Evolutionary conservation across 2,888 invertebrate genomes (phyloP), one percentile per base, ranked within the genome.

Genomic region (Eretmocerus hayati): DNA sequence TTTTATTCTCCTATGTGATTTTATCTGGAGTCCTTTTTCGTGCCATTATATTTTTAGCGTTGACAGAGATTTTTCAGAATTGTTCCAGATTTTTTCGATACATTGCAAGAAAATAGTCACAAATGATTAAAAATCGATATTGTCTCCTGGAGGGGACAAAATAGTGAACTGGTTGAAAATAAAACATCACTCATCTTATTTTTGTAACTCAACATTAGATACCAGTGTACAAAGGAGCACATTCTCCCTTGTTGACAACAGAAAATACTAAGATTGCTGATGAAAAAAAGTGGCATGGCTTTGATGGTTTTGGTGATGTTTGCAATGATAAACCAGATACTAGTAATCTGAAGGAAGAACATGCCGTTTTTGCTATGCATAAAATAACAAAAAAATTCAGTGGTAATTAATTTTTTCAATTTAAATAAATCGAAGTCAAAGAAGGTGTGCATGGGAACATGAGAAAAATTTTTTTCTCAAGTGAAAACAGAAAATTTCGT

Each of bases 281-380:
- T 1, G 62, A 60, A 0, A 59, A 68, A 13, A 71, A 73, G 55
- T 86, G 77, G 56, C 79, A 81, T 59, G 88, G 88, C 0, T 59
- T 63, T 19, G 87, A 88, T 66, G 88, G 88, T 2, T 78, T 88
- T 50, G 86, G 86, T 2, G 85, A 86, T 62, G 72, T 75, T 9
- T 74, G 73, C 0, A 68, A 71, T 8, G 74, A 73, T 1, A 68
- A 71, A 4, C 71, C 75, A 1, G 67, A 74, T 43, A 64, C 62
- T 4, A 73, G 73, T 23, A 65, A 77, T 43, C 68, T 79, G 0
- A 69, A 78, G 53, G 62, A 67, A 1, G 75, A 80, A 54, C 77
- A 77, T 56, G 86, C 84, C 0, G 79, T 81, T 0, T 63, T 72
- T 6, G 81, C 80, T 5, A 71, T 89, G 15, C 69, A 80, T 37